Evolutionary conservation across 2,113 vertebrate species (phyloP), one percentile per base, ranked within the genome.

Genomic region (Lycaon pictus): DNA sequence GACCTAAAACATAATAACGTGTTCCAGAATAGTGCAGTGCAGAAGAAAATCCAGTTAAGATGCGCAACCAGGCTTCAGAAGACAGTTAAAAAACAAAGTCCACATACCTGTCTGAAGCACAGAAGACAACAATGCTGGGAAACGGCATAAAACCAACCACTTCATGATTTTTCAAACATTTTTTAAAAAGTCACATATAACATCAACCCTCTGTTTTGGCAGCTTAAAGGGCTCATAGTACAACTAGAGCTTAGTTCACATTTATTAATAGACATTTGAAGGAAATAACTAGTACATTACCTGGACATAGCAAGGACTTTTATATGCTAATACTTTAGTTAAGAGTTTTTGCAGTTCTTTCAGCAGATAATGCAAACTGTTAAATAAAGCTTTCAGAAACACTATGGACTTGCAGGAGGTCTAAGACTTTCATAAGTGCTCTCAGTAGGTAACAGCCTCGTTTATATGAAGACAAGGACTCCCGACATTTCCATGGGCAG

Each of bases 191-290:
- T 51, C 55, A 89, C 9, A 9, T 48, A 51, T 20, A 79, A 27
- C 37, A 88, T 53, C 9, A 60, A 67, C 69, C 63, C 27, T n/a
- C 74, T 83, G 60, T 93, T 89, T 35, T 90, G 80, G 77, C 53
- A 79, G 55, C n/a, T 87, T 69, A 83, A 0, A 89, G 37, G 55
- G 23, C 15, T 84, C n/a, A 60, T 0, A 88, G 15, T 4, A 60
- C 62, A 94, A 35, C 3, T 62, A 72, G 17, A 88, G 35, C 62
- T 51, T 32, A 76, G 27, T 67, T 89, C 27, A 63, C 15, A 86
- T 63, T 85, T 91, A 83, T 35, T 85, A 76, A 74, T 48, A 53
- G 95, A 92, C 17, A 95, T 10, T 93, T 93, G 51, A 82, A 25
- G 12, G 22, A 72, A 95, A 90, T 20, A 86, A 74, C 29, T 74